Base-by-base conservation (phyloP, 2,888 invertebrate genomes). In the Epinotia bilunana region DNA sequence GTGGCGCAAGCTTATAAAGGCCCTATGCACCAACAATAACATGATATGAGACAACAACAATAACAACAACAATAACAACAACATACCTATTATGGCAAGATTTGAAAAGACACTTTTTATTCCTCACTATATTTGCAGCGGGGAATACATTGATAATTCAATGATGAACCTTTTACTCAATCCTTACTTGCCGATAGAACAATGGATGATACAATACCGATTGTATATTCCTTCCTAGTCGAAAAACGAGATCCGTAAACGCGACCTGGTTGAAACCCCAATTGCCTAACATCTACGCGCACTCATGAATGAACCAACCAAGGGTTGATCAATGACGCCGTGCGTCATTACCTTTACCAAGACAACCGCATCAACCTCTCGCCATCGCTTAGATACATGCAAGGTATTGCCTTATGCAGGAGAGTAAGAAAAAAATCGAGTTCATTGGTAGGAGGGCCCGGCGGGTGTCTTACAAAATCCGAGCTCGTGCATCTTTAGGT, bases 381-480 rank as follows among this genome's bases (percentile, higher is more conserved):
- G 20, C 33, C 67, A 49, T 61, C 68, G 72, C 57, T 60, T 28
- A 61, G 75, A 76, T 63, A 70, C 68, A 74, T 64, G 55, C 69
- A 55, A 83, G 70, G 81, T 74, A 33, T 77, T 74, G 60, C 78
- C 71, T 77, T 79, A 77, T 83, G 78, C 68, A 71, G 70, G 78
- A 61, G 76, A 73, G 76, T 75, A 73, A 73, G 58, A 62, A 65
- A 77, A 57, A 79, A 78, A 49, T 78, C 73, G 76, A 69, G 82
- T 87, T 76, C 78, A 79, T 84, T 92, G 89, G 93, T 94, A 94
- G 82, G 84, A 85, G 92, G 82, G 86, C 84, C 86, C 82, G 86
- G 84, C 84, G 84, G 86, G 83, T 86, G 90, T 92, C 94, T 93
- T 94, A 92, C 94, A 93, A 94, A 94, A 94, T 91, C 93, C 81